Conservation (phyloP, 2,797 vertebrate species). For the Ispidina lecontei region DNA sequence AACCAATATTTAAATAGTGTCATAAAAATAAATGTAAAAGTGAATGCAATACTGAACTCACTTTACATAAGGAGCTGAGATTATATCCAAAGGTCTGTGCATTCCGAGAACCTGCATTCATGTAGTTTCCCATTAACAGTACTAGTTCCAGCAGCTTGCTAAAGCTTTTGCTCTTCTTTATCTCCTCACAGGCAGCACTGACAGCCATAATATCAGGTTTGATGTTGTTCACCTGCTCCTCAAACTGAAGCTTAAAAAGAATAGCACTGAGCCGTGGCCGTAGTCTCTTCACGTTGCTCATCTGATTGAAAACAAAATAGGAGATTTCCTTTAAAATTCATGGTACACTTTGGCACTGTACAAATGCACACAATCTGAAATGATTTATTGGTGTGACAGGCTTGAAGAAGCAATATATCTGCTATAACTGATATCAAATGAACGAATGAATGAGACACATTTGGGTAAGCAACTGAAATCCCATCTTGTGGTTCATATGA, state of each 20-base stretch:
- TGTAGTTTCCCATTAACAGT: slow-evolving; percentile 95
- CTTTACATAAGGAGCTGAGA: slow-evolving; percentile 97
- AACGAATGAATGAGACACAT: slow-evolving; percentile 65
- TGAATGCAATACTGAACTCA: slow-evolving; percentile 58
- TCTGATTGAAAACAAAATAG: slow-evolving; percentile 86
- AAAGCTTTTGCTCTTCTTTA: slow-evolving; percentile 91
- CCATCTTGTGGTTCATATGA: slow-evolving; percentile 62
- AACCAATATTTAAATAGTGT: neutral
- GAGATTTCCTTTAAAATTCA: slow-evolving; percentile 80
- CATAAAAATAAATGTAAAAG: neutral
- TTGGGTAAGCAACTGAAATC: slow-evolving; percentile 65
- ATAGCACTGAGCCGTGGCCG: slow-evolving; percentile 92
- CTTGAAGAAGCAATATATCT: slow-evolving; percentile 76
- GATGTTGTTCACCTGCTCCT: slow-evolving; percentile 94
- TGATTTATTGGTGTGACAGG: slow-evolving; percentile 80
- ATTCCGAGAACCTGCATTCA: slow-evolving; percentile 96
- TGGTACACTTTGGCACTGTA: slow-evolving; percentile 64
- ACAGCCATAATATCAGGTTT: slow-evolving; percentile 95
- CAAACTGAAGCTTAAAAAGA: slow-evolving; percentile 97
- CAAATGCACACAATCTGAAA: slow-evolving; percentile 67
- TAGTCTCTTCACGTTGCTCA: slow-evolving; percentile 93
- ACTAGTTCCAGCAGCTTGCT: slow-evolving; percentile 92
- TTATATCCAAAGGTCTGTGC: slow-evolving; percentile 93
- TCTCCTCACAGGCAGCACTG: slow-evolving; percentile 91
- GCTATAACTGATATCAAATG: slow-evolving; percentile 75